These are phyloP conservation scores for Callosobruchus maculatus DNA, from an alignment of 2,888 invertebrate genomes.

Conservation along the genomic window DNA sequence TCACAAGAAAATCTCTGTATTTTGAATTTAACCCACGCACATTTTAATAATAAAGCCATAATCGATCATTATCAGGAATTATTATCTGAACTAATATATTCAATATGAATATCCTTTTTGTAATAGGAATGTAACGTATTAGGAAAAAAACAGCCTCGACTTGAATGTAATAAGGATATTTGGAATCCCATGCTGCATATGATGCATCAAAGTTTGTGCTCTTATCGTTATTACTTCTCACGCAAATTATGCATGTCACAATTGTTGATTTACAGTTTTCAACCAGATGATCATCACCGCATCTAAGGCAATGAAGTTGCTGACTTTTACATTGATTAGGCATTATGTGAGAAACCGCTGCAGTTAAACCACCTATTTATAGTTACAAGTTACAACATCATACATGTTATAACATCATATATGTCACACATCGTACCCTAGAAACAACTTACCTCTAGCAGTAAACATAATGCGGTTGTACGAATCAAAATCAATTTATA, in stretches of 20 bases:
- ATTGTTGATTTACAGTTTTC: neutral
- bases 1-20: too few species aligned
- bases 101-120: too few species aligned
- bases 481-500: neutral
- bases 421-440: neutral
- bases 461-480: neutral
- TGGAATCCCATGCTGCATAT: constrained; percentile 1
- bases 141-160: neutral
- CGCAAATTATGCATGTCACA: neutral
- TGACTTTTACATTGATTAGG: neutral
- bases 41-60: too few species aligned
- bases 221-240: neutral
- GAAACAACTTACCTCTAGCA: neutral
- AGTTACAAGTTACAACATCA: neutral
- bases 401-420: neutral
- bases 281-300: neutral
- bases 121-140: too few species aligned
- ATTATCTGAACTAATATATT: too few species aligned
- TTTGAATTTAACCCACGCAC: too few species aligned
- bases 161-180: neutral
- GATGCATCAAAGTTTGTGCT: neutral
- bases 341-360: neutral
- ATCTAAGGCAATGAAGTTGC: neutral
- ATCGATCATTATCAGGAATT: too few species aligned
- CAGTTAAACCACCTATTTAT: neutral